These are phyloP conservation scores for Microtus pennsylvanicus DNA, from an alignment of 2,113 vertebrate genomes.

Conservation along the genomic window DNA sequence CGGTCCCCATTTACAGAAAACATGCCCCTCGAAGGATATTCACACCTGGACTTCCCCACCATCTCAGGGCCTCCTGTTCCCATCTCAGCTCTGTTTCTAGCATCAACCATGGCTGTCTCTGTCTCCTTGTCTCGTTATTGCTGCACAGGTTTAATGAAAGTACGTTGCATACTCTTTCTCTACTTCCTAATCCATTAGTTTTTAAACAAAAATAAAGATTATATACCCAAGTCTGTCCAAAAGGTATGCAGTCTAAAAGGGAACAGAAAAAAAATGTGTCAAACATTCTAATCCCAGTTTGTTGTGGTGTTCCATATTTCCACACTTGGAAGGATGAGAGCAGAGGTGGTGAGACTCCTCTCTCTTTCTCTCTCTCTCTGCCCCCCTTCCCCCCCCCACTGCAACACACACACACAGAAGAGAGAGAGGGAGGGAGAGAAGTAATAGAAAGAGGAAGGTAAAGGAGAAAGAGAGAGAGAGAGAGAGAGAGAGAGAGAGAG, in stretches of 20 bases:
- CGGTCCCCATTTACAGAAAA: not conserved
- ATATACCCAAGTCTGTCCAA: not conserved
- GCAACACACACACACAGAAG: no score
- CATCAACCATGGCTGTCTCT: fast-evolving
- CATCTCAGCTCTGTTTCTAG: not conserved
- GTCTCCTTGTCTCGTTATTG: not conserved
- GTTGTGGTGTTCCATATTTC: not conserved
- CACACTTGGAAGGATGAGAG: not conserved
- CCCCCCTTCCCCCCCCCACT: fast-evolving
- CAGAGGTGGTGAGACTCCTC: not conserved
- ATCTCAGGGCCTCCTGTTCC: no score
- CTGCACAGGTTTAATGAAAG: fast-evolving
- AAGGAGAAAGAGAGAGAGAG: not conserved
- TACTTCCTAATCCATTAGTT: not conserved
- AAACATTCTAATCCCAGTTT: fast-evolving
- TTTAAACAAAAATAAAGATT: not conserved
- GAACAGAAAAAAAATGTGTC: not conserved
- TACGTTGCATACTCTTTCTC: not conserved
- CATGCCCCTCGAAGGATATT: no score
- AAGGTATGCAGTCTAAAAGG: not conserved
- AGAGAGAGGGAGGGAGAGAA: no score
- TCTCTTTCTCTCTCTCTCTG: not conserved
- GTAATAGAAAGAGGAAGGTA: not conserved
- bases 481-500: not conserved
- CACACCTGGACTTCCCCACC: fast-evolving